Conservation (phyloP, 2,888 invertebrate species). For the Ophion ellenae region DNA sequence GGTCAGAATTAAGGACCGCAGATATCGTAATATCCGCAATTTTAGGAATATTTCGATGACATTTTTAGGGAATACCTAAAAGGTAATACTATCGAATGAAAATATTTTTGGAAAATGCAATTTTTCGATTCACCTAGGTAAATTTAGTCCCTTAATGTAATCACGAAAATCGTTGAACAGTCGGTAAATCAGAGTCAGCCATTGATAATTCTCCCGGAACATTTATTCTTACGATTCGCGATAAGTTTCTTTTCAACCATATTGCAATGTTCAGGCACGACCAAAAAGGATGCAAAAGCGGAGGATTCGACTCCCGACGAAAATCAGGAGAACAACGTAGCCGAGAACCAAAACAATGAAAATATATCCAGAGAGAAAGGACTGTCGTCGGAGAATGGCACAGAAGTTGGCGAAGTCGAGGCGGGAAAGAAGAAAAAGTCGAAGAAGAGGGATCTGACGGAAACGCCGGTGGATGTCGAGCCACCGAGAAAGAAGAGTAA, state of each 20-base stretch:
- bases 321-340: conserved; percentile 68
- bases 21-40: too few relatives aligned
- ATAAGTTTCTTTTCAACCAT: neutral
- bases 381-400: conserved; percentile 68
- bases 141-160: too few relatives aligned
- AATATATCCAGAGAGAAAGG: conserved; percentile 75
- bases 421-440: conserved; percentile 71
- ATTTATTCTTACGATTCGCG: too few relatives aligned
- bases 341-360: conserved; percentile 79
- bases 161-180: too few relatives aligned
- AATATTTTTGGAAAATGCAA: too few relatives aligned
- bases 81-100: too few relatives aligned
- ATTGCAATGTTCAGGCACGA: conserved; percentile 13
- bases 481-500: conserved; percentile 63
- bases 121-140: too few relatives aligned
- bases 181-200: too few relatives aligned
- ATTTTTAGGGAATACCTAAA: too few relatives aligned
- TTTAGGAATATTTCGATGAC: too few relatives aligned
- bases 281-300: conserved; percentile 30
- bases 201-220: too few relatives aligned
- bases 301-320: conserved; percentile 1
- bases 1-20: too few relatives aligned
- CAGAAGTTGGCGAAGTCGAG: conserved; percentile 41
- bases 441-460: conserved; percentile 72
- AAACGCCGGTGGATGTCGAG: conserved; percentile 30